Percentiles rank a stretch among this genome's conserved stretches.
Conservation (phyloP, 1,140 invertebrate species). For the Cherax quadricarinatus region DNA sequence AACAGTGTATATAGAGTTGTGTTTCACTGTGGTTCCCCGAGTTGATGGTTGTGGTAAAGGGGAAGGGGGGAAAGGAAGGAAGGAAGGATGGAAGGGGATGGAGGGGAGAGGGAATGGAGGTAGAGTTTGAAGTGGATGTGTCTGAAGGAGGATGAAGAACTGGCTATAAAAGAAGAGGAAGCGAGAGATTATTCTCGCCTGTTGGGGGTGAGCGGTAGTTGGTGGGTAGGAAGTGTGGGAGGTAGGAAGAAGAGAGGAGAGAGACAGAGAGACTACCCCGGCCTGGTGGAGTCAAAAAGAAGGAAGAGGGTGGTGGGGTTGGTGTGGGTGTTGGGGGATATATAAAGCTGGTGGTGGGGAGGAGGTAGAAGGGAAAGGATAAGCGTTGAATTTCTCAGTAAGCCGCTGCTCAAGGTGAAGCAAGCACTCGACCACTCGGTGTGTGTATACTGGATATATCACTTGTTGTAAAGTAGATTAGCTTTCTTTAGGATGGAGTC, state of each 20-base stretch:
- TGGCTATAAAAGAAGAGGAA: too few species aligned
- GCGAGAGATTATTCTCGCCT: too few species aligned
- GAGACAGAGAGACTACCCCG: background rate
- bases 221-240: too few species aligned
- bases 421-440: background rate
- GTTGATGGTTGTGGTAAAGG: background rate
- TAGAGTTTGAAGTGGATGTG: background rate
- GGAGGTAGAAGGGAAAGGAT: conserved; percentile 4
- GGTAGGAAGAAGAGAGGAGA: background rate
- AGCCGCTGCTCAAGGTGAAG: conserved; percentile 1
- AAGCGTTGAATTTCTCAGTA: background rate
- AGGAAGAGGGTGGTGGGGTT: too few species aligned
- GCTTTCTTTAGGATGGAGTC: background rate
- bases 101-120: background rate
- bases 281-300: background rate
- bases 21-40: conserved; percentile 30
- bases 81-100: background rate
- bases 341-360: background rate
- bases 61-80: background rate
- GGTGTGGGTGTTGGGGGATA: background rate
- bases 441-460: background rate
- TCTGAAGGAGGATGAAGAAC: too few species aligned
- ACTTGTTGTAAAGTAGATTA: background rate
- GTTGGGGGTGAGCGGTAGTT: too few species aligned
- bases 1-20: conserved; percentile 19